Conservation (phyloP, 2,888 invertebrate species). For the Zootermopsis nevadensis region DNA sequence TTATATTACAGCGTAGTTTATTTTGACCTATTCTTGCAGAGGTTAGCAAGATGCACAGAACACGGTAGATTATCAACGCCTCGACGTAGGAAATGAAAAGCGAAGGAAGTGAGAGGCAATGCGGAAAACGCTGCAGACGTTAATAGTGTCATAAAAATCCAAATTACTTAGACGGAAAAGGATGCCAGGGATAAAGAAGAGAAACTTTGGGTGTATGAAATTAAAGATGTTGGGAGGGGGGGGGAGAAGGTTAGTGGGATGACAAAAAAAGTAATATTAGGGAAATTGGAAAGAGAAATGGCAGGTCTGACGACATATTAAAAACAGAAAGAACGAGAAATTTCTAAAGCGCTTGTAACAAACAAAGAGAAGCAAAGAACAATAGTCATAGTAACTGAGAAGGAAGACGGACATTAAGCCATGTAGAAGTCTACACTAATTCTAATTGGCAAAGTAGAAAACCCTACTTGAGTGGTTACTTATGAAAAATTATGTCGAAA, state of each 20-base stretch:
- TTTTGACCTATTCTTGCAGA: no score
- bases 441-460: no score
- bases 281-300: no score
- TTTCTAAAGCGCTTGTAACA: neutral
- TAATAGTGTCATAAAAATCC: conserved; percentile 47
- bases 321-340: neutral
- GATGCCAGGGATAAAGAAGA: neutral
- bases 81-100: neutral
- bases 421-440: no score
- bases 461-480: no score
- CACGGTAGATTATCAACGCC: no score
- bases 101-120: neutral
- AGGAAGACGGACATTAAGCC: no score
- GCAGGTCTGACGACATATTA: neutral
- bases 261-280: neutral
- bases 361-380: no score
- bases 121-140: conserved; percentile 7
- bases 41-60: no score
- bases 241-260: neutral
- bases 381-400: no score
- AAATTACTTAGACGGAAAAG: conserved; percentile 40
- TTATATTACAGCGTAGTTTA: no score
- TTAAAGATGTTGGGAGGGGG: neutral
- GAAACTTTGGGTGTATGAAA: conserved; percentile 12
- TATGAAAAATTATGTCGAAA: no score